Conservation (phyloP, 1,140 invertebrate species). For the Drosophila littoralis region DNA sequence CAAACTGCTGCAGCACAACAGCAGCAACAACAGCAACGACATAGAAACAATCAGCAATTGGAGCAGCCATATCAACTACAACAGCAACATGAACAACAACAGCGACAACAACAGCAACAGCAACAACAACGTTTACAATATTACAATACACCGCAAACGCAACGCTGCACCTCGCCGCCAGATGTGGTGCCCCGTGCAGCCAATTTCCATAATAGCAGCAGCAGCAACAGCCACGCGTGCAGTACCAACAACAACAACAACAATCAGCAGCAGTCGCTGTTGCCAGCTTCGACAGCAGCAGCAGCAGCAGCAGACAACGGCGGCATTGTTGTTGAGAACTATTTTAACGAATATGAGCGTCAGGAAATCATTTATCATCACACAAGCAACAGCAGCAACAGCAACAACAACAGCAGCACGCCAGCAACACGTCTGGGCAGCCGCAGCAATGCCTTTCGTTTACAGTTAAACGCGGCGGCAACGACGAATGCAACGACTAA, state of each 20-base stretch:
- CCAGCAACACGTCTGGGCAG: constrained; percentile 21
- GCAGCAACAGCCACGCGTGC: constrained; percentile 28
- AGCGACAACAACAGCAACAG: constrained; percentile 60
- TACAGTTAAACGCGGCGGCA: constrained; percentile 39
- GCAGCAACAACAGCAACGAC: constrained; percentile 60
- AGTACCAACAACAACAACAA: constrained; percentile 17
- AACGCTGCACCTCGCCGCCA: constrained; percentile 76
- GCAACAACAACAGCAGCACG: constrained; percentile 33
- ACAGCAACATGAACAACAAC: constrained; percentile 57
- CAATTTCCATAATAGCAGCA: constrained; percentile 75
- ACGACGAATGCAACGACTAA: constrained; percentile 79
- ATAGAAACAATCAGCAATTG: constrained; percentile 74
- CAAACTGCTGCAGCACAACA: constrained; percentile 41
- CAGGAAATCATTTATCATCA: constrained; percentile 84
- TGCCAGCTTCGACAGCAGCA: constrained; percentile 39
- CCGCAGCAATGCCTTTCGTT: constrained; percentile 34
- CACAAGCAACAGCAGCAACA: constrained; percentile 57
- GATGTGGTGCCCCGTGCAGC: constrained; percentile 78
- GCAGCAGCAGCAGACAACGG: constrained; percentile 27
- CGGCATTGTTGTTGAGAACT: constrained; percentile 82
- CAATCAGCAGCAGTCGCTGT: constrained; percentile 26
- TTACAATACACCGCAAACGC: constrained; percentile 56
- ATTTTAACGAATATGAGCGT: constrained; percentile 83
- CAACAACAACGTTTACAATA: constrained; percentile 64
- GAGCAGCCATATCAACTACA: constrained; percentile 69